Evolutionary conservation across 2,888 invertebrate genomes (phyloP), one percentile per base, ranked within the genome.

Genomic region (Luperina nickerlii): DNA sequence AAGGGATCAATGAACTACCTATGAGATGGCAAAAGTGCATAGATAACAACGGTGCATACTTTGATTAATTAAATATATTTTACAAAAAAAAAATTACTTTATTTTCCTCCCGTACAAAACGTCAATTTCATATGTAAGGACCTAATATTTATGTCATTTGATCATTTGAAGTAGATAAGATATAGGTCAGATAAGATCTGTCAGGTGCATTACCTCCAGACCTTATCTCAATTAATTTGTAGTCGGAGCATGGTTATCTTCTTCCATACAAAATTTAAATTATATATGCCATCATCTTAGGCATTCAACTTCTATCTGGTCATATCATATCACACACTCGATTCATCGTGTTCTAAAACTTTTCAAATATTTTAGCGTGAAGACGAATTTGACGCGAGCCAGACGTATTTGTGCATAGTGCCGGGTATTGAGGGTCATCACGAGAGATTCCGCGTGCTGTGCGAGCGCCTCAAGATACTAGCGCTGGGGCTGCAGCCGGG

Each of bases 401-500:
- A 90, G 70, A 86, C 89, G 1, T 91, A 92, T 74, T 79, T 94
- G 69, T 91, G 89, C 78, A 88, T 94, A 48, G 79, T 94, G 32
- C 94, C 94, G 6, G 94, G 94, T 1, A 67, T 95, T 54, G 94
- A 95, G 76, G 94, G 94, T 0, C 91, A 93, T 67, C 89, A 71
- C 7, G 65, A 63, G 38, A 92, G 90, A 45, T 95, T 94, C 85
- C 82, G 86, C 11, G 66, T 74, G 20, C 57, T 94, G 42, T 92
- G 93, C 42, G 91, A 92, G 75, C 71, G 71, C 18, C 65, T 71
- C 2, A 94, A 94, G 77, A 48, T 94, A 15, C 90, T 90, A 0
- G 92, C 94, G 0, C 72, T 93, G 4, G 90, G 65, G n/a, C 20
- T 71, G 38, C 65, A 71, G 75, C 92, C 93, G 0, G 93, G 94